phyloP scores from a whole-genome alignment of 2,888 invertebrate species.

The Thecocarcelia acutangulata region DNA sequence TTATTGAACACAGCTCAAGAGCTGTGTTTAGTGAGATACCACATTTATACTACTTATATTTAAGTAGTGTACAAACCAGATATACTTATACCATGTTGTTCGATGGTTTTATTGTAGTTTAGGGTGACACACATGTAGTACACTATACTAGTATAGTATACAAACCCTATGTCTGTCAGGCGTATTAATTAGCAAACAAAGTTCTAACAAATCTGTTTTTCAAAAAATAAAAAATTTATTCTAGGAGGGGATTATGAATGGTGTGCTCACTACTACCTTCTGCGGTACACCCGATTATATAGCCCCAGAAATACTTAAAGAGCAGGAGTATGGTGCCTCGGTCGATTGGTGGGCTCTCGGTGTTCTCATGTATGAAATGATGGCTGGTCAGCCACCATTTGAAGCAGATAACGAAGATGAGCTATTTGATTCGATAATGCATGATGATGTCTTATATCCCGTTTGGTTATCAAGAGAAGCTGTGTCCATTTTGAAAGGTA shows the following conservation, averaged over 20 bases:
- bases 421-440: constrained; percentile 98
- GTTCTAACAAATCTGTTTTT: no score
- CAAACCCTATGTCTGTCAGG: no score
- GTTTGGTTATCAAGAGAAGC: constrained; percentile 97
- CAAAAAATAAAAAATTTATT: no score
- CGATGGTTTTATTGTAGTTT: no score
- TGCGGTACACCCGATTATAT: constrained; percentile 99
- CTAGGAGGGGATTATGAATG: constrained; percentile 84
- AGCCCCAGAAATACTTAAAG: constrained; percentile 98
- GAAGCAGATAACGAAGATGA: constrained; percentile 99
- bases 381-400: constrained; percentile 99
- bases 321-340: constrained; percentile 93
- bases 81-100: no score
- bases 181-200: no score
- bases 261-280: constrained; percentile 96
- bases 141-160: no score
- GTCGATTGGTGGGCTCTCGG: constrained; percentile 99
- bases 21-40: no score
- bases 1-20: no score
- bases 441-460: constrained; percentile 98
- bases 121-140: no score
- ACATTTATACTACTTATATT: no score
- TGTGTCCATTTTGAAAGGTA: constrained; percentile 92
- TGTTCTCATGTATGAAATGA: constrained; percentile 99
- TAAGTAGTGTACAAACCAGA: no score